Percentiles rank a stretch among this genome's conserved stretches.
Conservation (phyloP, 2,888 invertebrate genomes). For the Eupithecia insigniata region DNA sequence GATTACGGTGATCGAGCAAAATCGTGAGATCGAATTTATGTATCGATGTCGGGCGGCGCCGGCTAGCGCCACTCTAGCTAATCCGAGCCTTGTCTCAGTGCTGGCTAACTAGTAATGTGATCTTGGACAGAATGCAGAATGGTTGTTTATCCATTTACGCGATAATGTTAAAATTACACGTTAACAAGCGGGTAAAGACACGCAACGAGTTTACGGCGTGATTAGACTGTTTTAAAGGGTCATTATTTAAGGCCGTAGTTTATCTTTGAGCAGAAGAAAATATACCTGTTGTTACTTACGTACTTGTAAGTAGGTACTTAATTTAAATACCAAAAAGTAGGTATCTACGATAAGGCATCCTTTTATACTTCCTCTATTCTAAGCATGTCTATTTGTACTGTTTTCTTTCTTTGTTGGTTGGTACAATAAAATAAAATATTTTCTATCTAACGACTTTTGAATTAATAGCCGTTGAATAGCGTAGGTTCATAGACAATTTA, state of each 20-base stretch:
- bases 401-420: too few relatives aligned
- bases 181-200: conserved; percentile 48
- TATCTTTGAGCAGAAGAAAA: not conserved
- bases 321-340: too few relatives aligned
- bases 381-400: too few relatives aligned
- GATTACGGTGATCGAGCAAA: conserved; percentile 71
- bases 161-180: conserved; percentile 65
- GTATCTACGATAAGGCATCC: too few relatives aligned
- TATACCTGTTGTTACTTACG: too few relatives aligned
- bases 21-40: conserved; percentile 74
- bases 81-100: conserved; percentile 20
- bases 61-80: conserved; percentile 45
- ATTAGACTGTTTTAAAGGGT: conserved; percentile 42
- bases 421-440: too few relatives aligned
- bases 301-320: too few relatives aligned
- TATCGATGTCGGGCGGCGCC: conserved; percentile 71
- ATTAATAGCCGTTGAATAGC: not conserved
- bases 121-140: conserved; percentile 49
- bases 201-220: conserved; percentile 39
- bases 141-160: conserved; percentile 57
- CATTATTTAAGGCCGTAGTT: conserved; percentile 37
- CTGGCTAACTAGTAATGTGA: conserved; percentile 32
- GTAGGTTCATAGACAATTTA: not conserved
- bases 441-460: too few relatives aligned
- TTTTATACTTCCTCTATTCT: too few relatives aligned